phyloP scores from a whole-genome alignment of 2,888 invertebrate species.

The Heliconius ethilla region DNA sequence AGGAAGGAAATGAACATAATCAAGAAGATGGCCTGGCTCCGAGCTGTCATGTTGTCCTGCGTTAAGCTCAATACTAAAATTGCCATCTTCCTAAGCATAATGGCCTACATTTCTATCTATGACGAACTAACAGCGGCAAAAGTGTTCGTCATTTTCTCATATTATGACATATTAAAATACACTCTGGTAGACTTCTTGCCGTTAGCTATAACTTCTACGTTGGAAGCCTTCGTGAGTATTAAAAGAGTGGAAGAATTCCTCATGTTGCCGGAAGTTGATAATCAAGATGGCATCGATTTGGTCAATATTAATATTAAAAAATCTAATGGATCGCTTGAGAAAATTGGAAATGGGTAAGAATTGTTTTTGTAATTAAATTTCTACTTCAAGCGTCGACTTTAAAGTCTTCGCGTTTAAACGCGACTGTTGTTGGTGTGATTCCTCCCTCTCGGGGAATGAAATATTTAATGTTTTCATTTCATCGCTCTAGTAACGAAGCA shows the following conservation, averaged over 20 bases:
- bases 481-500: too few relatives aligned
- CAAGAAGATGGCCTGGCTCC: constrained; percentile 84
- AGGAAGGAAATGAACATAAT: constrained; percentile 86
- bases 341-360: constrained; percentile 75
- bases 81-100: constrained; percentile 88
- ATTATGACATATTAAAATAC: constrained; percentile 90
- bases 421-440: too few relatives aligned
- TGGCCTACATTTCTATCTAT: constrained; percentile 85
- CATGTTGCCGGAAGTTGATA: constrained; percentile 68
- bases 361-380: background rate
- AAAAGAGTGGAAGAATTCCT: constrained; percentile 86
- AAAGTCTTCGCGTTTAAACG: too few relatives aligned
- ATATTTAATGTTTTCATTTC: too few relatives aligned
- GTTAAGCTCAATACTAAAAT: constrained; percentile 90
- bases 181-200: constrained; percentile 92
- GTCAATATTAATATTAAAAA: constrained; percentile 62
- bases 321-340: constrained; percentile 68
- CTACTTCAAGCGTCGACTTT: too few relatives aligned
- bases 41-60: constrained; percentile 86
- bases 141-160: constrained; percentile 89
- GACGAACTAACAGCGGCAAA: constrained; percentile 87
- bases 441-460: too few relatives aligned
- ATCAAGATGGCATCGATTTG: constrained; percentile 67
- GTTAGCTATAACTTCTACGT: constrained; percentile 87
- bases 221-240: constrained; percentile 89